Conservation (phyloP, 2,888 invertebrate genomes). For the Meta bourneti region DNA sequence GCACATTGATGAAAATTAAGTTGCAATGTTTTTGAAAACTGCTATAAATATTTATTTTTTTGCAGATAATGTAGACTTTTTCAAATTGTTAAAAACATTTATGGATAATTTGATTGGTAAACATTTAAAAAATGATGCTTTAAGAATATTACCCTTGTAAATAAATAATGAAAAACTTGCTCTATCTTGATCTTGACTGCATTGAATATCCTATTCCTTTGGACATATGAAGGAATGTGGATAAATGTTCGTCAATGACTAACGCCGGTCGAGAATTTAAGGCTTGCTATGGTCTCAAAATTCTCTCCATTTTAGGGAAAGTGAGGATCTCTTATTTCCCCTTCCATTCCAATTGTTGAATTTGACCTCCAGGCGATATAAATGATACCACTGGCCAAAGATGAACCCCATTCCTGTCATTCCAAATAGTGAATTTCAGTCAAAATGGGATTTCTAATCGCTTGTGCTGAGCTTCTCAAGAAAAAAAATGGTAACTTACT, state of each 20-base stretch:
- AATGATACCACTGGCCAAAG: background rate
- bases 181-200: no score
- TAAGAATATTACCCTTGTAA: no score
- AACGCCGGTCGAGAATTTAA: background rate
- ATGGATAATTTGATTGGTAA: no score
- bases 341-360: constrained; percentile 34
- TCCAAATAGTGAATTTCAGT: background rate
- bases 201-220: background rate
- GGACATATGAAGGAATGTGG: background rate
- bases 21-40: no score
- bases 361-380: constrained; percentile 16
- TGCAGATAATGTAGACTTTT: no score
- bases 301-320: constrained; percentile 41
- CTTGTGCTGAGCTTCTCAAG: background rate
- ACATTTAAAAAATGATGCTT: no score
- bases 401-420: background rate
- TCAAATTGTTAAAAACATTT: no score
- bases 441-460: background rate
- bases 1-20: no score
- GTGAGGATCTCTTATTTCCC: constrained; percentile 35
- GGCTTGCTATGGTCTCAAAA: constrained; percentile 15
- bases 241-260: background rate
- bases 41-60: no score
- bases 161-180: no score
- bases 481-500: constrained; percentile 9